Percentiles rank a stretch among this genome's conserved stretches.
These are phyloP conservation scores for Masticophis lateralis DNA, from an alignment of 2,797 vertebrate species.

Conservation along the genomic window DNA sequence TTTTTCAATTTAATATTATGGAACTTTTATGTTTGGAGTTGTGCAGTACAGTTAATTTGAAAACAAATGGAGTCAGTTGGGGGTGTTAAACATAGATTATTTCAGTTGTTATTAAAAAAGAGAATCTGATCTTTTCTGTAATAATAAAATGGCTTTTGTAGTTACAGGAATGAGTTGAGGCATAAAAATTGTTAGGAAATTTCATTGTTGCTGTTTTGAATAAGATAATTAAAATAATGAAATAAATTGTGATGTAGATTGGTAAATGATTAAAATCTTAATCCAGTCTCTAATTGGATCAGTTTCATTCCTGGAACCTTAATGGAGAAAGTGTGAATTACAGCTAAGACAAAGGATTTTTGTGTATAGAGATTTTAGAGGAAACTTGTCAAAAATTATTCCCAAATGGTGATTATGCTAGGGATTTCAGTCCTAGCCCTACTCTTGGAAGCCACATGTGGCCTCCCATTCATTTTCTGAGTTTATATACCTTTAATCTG, in stretches of 20 bases:
- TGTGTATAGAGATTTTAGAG: background rate
- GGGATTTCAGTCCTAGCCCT: background rate
- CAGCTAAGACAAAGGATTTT: background rate
- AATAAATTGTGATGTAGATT: background rate
- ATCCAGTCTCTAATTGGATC: background rate
- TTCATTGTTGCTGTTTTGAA: background rate
- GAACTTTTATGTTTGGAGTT: conserved; percentile 67
- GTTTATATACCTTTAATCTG: background rate
- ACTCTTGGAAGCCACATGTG: background rate
- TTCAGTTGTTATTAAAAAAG: conserved; percentile 13
- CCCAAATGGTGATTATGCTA: background rate
- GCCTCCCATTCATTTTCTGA: background rate
- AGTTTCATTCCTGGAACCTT: background rate
- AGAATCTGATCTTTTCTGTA: background rate
- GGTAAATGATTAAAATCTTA: background rate
- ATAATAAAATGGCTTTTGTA: background rate
- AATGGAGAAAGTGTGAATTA: background rate
- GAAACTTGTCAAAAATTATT: background rate
- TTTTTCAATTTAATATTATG: conserved; percentile 58
- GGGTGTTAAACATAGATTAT: background rate
- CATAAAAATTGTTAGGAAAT: background rate
- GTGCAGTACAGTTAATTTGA: conserved; percentile 64
- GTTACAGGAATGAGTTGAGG: background rate
- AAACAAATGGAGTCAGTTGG: background rate
- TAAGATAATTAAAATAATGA: background rate